Base-by-base conservation (phyloP, 2,888 invertebrate species). In the Tenthredo distinguenda region DNA sequence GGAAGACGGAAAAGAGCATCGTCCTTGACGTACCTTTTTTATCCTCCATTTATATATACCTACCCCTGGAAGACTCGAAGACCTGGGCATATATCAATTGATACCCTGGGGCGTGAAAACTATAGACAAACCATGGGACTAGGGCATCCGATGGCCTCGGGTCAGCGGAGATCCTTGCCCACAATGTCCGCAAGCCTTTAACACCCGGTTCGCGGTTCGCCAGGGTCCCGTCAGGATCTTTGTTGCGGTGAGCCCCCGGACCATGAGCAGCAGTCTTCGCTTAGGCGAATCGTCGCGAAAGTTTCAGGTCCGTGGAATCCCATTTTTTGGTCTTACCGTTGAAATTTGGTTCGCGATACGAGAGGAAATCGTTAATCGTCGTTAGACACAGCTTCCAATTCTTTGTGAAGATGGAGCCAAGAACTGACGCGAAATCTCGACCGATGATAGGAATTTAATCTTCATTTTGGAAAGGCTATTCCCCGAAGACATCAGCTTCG, bases 41-140 rank as follows among this genome's bases (percentile, higher is more conserved):
- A 21, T 77, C 37, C 18, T 15, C 21, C 43, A 31, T 65, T 15
- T 47, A 47, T 10, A 58, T 21, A 26, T 26, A 26, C 26, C 26
- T 26, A 58, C 21, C 21, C 26, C 21, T 12, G 2, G 9, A 26
- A 82, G 12, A 31, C 65, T 43, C 65, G 0, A 37, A n/a, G 34
- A 0, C 74, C 34, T 31, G 18, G 7, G 43, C 26, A 43, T 43
- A 62, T 62, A 84, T 77, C 84, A 84, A 77, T 84, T 43, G 84
- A 21, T 62, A 55, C 55, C 58, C n/a, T 1, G 84, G 86, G 89
- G 87, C 84, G 88, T 88, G 89, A 92, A 91, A 76, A 31, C 50
- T 18, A 77, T 2, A 50, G 50, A 34, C 7, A 55, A 31, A n/a
- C 55, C 34, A 18, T 77, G 7, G 40, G n/a, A 10, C 31, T 9